A percentile compares a stretch with the other conserved stretches of the same genome.
Evolutionary conservation across 35 echinoderm and acorn worm species (phyloP).

Genomic region (Acanthaster planci): DNA sequence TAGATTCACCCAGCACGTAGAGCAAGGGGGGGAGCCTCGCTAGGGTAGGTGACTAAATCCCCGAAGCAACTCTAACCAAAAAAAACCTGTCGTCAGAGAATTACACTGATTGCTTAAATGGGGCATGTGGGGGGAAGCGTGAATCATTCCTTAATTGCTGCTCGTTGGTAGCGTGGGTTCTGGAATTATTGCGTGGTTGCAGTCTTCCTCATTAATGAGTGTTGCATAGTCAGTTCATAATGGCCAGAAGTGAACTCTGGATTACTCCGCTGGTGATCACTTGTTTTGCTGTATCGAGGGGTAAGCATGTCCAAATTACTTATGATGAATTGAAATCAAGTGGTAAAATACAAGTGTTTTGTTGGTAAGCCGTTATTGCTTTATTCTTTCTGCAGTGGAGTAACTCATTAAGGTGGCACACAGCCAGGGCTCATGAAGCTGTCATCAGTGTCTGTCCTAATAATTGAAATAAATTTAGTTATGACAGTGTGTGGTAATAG

Average conservation of each 20-base stretch:
- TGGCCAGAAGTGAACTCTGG: background rate
- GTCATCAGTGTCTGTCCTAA: no score
- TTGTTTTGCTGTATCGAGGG: background rate
- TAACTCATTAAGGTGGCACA: no score
- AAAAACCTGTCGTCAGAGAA: conserved; percentile 17
- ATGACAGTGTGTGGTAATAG: no score
- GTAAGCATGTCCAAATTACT: no score
- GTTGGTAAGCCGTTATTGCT: no score
- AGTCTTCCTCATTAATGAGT: background rate
- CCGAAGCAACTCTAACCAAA: background rate
- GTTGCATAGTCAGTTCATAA: background rate
- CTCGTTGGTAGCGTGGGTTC: background rate
- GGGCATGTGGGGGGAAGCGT: conserved; percentile 16
- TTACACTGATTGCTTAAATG: conserved; percentile 18
- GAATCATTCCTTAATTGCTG: conserved; percentile 15
- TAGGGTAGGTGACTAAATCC: conserved; percentile 20
- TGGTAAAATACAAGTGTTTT: no score
- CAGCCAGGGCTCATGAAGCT: no score
- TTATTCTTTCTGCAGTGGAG: no score
- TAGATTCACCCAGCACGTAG: no score
- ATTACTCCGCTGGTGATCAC: background rate
- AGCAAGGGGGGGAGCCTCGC: background rate
- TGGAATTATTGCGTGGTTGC: background rate
- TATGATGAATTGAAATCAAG: no score
- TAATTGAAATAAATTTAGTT: no score